phyloP scores from a whole-genome alignment of 1,140 invertebrate species.

The Diprion similis region DNA sequence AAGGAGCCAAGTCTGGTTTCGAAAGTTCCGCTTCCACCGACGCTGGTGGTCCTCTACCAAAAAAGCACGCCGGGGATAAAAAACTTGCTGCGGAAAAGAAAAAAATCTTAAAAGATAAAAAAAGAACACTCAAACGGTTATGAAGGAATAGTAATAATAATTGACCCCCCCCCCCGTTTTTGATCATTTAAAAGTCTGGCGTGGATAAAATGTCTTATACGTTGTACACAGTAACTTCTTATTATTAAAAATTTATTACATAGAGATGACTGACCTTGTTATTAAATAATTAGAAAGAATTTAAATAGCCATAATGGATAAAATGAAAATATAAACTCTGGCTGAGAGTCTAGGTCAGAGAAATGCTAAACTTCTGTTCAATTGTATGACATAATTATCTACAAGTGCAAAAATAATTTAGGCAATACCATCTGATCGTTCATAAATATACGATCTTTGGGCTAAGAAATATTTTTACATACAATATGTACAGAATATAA shows the following conservation, averaged over 20 bases:
- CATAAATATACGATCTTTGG: background rate
- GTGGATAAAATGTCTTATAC: conserved; percentile 39
- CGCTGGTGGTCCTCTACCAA: conserved; percentile 76
- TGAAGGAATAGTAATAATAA: conserved; percentile 60
- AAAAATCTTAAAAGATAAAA: conserved; percentile 84
- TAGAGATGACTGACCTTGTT: conserved; percentile 42
- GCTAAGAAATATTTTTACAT: conserved; percentile 3
- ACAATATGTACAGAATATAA: conserved; percentile 1
- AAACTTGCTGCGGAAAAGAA: conserved; percentile 80
- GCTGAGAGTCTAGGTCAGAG: background rate
- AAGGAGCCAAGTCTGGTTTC: conserved; percentile 51
- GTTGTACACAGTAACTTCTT: conserved; percentile 44
- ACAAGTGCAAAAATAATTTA: conserved; percentile 4
- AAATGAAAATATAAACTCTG: background rate
- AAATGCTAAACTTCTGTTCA: background rate
- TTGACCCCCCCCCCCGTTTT: conserved; percentile 20
- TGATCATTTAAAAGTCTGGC: conserved; percentile 37
- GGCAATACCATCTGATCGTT: background rate
- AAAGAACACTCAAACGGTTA: conserved; percentile 86
- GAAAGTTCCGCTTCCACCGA: conserved; percentile 50
- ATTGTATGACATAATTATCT: conserved; percentile 1
- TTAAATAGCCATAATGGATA: background rate
- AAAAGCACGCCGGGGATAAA: conserved; percentile 85
- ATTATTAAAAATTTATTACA: conserved; percentile 44
- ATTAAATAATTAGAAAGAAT: conserved; percentile 38